Percentiles rank a stretch among this genome's conserved stretches.
These are phyloP conservation scores for Galaxea fascicularis DNA, from an alignment of 92 coral and sea anemone genomes.

Conservation along the genomic window DNA sequence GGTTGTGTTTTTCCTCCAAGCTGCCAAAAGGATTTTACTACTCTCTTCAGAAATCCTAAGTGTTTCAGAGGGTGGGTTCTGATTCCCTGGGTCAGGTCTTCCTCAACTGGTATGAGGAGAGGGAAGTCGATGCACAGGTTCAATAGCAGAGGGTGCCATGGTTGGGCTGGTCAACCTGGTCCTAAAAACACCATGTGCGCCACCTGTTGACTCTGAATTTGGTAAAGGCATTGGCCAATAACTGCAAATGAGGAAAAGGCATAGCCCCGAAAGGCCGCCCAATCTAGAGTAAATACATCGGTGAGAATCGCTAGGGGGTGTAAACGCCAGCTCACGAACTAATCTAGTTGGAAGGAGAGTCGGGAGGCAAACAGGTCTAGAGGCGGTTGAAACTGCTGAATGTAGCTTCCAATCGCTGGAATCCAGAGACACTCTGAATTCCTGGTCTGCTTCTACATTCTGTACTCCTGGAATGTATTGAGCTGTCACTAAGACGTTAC, in stretches of 20 bases:
- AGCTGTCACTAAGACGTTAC: too few species aligned
- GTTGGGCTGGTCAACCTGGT: slow-evolving; percentile 40
- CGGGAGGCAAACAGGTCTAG: background rate
- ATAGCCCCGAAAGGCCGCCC: slow-evolving; percentile 24
- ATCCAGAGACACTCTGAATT: background rate
- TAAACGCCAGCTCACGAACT: slow-evolving; percentile 47
- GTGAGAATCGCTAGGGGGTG: slow-evolving; percentile 39
- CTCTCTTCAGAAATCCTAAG: slow-evolving; percentile 49
- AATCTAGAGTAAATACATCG: slow-evolving; percentile 48
- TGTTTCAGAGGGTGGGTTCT: slow-evolving; percentile 41
- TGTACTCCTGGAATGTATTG: background rate
- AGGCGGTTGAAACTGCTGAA: background rate
- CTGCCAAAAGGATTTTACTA: slow-evolving; percentile 59
- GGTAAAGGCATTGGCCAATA: too few species aligned
- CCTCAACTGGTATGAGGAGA: slow-evolving; percentile 34
- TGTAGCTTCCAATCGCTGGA: background rate
- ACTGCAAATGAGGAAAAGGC: too few species aligned
- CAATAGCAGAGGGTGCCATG: slow-evolving; percentile 61
- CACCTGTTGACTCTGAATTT: slow-evolving; percentile 40
- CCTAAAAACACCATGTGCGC: background rate
- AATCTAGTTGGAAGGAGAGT: background rate
- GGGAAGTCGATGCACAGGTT: slow-evolving; percentile 56
- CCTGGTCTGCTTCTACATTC: background rate
- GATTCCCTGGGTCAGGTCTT: slow-evolving; percentile 41
- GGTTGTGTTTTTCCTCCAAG: slow-evolving; percentile 44